Conservation (phyloP, 1,140 invertebrate genomes). For the Cardiocondyla obscurior region DNA sequence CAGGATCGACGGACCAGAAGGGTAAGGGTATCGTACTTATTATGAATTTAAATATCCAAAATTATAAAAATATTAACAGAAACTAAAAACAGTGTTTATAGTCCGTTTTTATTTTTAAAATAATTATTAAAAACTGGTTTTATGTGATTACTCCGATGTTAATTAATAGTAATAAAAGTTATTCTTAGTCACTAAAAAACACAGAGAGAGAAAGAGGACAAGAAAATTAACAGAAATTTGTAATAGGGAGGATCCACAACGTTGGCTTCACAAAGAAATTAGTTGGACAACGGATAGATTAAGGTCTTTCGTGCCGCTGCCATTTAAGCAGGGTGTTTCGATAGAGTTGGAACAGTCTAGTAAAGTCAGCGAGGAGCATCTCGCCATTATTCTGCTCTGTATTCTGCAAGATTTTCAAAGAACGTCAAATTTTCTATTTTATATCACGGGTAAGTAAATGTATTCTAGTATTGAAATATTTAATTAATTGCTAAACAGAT, state of each 20-base stretch:
- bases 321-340: conserved; percentile 82
- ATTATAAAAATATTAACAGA: background rate
- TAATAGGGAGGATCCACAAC: conserved; percentile 79
- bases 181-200: conserved; percentile 1
- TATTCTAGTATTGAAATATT: conserved; percentile 62
- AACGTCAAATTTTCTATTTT: conserved; percentile 81
- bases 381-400: conserved; percentile 75
- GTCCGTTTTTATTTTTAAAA: too few species aligned
- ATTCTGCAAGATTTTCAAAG: conserved; percentile 82
- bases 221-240: background rate
- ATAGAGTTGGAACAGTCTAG: conserved; percentile 78
- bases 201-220: background rate
- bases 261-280: conserved; percentile 80
- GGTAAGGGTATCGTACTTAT: conserved; percentile 72
- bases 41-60: background rate
- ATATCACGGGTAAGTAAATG: conserved; percentile 75
- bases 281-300: conserved; percentile 82
- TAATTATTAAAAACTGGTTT: background rate
- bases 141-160: background rate
- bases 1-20: conserved; percentile 82
- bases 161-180: background rate
- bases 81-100: too few species aligned
- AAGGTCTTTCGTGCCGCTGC: conserved; percentile 78
- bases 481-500: background rate
- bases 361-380: conserved; percentile 71